Conservation (phyloP, 1,140 invertebrate genomes). For the Orchesella cincta region DNA sequence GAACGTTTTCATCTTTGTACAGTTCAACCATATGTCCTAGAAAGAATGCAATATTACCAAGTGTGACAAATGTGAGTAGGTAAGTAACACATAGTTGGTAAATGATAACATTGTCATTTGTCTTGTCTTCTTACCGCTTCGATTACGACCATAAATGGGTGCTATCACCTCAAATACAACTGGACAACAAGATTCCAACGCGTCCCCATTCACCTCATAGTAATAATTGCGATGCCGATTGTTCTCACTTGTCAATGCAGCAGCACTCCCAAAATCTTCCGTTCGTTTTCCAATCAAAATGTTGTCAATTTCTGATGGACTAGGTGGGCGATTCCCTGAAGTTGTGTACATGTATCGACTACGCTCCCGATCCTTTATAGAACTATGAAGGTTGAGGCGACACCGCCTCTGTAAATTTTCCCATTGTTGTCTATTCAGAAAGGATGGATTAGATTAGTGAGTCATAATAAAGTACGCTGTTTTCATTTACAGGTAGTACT, state of each 20-base stretch:
- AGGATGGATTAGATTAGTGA: background rate
- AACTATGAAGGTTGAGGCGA: background rate
- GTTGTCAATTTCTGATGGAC: background rate
- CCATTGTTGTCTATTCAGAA: background rate
- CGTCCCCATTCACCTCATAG: slow-evolving; percentile 16
- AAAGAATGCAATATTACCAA: background rate
- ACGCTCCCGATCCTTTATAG: too few species aligned
- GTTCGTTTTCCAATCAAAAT: background rate
- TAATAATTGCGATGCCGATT: background rate
- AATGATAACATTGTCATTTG: background rate
- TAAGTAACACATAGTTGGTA: background rate
- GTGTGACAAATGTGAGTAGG: background rate
- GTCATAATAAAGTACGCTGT: background rate
- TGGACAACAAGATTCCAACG: slow-evolving; percentile 67
- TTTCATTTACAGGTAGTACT: background rate
- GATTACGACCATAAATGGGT: slow-evolving; percentile 73
- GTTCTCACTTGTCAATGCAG: background rate
- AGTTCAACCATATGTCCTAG: slow-evolving; percentile 47
- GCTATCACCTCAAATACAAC: slow-evolving; percentile 72
- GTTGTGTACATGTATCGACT: background rate
- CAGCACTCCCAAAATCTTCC: background rate
- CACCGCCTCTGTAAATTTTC: background rate
- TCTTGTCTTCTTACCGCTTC: slow-evolving; percentile 50
- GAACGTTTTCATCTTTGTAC: slow-evolving; percentile 52
- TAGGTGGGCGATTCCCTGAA: background rate